Percentiles rank a stretch among this genome's conserved stretches.
Evolutionary conservation across 1,140 invertebrate species (phyloP).

Genomic region (Nasonia giraulti): DNA sequence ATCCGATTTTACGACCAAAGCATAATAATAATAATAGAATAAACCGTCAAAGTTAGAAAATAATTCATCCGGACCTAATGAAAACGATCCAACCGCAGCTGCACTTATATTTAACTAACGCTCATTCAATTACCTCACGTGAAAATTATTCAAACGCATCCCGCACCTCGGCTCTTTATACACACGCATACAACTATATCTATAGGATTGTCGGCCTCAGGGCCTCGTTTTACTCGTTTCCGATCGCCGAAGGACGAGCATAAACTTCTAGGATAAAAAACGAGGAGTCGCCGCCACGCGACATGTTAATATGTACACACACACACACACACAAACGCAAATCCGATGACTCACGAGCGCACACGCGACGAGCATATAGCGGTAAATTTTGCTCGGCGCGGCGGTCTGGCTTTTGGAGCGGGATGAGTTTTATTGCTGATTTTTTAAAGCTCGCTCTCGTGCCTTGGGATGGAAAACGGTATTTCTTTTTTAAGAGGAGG

Average conservation of each 20-base stretch:
- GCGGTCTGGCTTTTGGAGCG: neutral
- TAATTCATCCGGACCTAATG: neutral
- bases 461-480: neutral
- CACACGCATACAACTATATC: neutral
- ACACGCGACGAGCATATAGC: neutral
- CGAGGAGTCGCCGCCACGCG: slow-evolving; percentile 6
- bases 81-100: neutral
- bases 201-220: neutral
- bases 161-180: neutral
- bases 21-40: too few relatives aligned
- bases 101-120: neutral
- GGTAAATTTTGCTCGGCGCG: neutral
- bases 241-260: slow-evolving; percentile 9
- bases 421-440: neutral
- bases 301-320: slow-evolving; percentile 23
- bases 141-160: neutral
- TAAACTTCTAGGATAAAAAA: neutral
- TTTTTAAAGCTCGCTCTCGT: neutral
- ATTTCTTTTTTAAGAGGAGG: neutral
- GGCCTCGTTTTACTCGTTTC: neutral
- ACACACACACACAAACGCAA: neutral
- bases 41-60: neutral
- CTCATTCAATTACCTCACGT: neutral
- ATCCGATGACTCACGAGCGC: slow-evolving; percentile 14
- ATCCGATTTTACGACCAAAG: too few relatives aligned